Evolutionary conservation across 2,113 vertebrate genomes (phyloP), one percentile per base, ranked within the genome.

Genomic region (Trachemys scripta): DNA sequence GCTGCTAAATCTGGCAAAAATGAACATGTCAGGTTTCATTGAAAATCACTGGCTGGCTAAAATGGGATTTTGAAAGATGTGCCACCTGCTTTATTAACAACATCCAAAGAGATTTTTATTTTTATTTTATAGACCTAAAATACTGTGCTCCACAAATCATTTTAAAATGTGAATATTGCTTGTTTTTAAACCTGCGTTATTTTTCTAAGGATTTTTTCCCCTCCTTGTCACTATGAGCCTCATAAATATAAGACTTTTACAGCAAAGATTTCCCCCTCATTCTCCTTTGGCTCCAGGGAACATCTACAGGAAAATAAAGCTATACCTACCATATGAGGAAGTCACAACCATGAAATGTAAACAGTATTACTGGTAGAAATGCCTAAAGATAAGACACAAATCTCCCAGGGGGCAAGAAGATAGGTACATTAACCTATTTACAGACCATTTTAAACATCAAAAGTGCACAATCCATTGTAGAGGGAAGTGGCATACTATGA

Each of bases 21-120:
- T 85, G 95, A 98, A 94, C 87, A 97, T 87, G 97, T 96, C 96
- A 98, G 86, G 42, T 97, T 98, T 97, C 95, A 97, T 76, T 97
- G 95, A 95, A 96, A 98, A 98, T 97, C 96, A 96, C 84, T 96
- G 90, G 93, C 87, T 89, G 65, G 95, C 89, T 97, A 92, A 98
- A 98, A 97, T 95, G 90, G 82, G 93, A 96, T 95, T 98, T 95
- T 97, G 95, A 97, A 96, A 96, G 96, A 98, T 94, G 86, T 96
- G 87, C 85, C 89, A 91, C 95, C 90, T 96, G 88, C 90, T 96
- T 98, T 97, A 97, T 96, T 96, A 98, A 96, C 83, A 98, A 90
- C 80, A 97, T 90, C 84, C 91, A 54, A 92, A 94, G 78, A 14
- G 79, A 87, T 95, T 87, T 92, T 88, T 98, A 62, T 93, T 97